Base-by-base conservation (phyloP, 2,113 vertebrate genomes). In the Aleadryas rufinucha region DNA sequence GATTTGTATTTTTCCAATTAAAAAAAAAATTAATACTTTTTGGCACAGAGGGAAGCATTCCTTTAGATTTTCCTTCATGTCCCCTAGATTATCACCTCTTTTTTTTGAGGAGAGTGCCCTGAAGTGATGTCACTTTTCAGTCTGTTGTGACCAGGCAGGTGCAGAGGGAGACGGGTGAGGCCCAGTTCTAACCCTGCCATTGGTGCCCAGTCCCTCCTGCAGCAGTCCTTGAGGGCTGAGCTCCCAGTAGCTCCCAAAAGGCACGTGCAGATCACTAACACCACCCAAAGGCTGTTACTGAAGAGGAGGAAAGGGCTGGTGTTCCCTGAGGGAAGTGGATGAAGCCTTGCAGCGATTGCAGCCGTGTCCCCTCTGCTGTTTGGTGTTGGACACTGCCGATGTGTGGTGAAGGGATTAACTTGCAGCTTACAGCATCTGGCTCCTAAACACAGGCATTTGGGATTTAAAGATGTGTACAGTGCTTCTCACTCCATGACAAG, bases 231-330 rank as follows among this genome's bases (percentile, higher is more conserved):
- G 4, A n/a, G 64, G 16, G 16, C 14, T 23, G 53, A 64, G 27
- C 61, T 82, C 30, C 33, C 50, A 19, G 47, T 0, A 52, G 41
- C 45, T 66, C 26, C n/a, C 17, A 22, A 31, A 86, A 85, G 65
- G 22, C 65, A 35, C 0, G 0, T 41, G 23, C 10, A 0, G 10
- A 1, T 44, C 53, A 3, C 53, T 72, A 13, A 54, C 50, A 10
- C 4, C 15, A 16, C 17, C 9, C 16, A 21, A 6, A 45, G 37
- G 2, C 28, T 44, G 16, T 13, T 37, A 15, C 1, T 23, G 11
- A n/a, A 66, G 65, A 52, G 69, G 6, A 82, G 87, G 41, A 26
- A 3, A 42, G 47, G 65, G 42, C 10, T 21, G 27, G 7, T 12
- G 44, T 17, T 83, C 49, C 53, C 53, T 44, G 16, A 11, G 7